These are phyloP conservation scores for Plumapathes pennacea DNA, from an alignment of 92 coral and sea anemone genomes.

Conservation along the genomic window DNA sequence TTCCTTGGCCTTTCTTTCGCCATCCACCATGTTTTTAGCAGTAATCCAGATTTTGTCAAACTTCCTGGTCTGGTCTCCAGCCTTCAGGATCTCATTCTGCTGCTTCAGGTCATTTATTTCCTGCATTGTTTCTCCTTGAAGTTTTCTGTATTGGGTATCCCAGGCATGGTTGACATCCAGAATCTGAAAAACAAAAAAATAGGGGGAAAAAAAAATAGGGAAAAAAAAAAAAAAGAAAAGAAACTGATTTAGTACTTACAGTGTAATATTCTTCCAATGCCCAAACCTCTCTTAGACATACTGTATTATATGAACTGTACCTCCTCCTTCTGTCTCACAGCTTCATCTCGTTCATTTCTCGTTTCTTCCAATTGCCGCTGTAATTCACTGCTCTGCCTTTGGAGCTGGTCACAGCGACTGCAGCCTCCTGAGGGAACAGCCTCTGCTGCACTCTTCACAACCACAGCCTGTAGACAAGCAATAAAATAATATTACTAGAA, in stretches of 20 bases:
- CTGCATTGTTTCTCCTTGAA: constrained; percentile 42
- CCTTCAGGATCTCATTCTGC: constrained; percentile 47
- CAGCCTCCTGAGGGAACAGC: not conserved
- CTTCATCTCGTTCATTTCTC: constrained; percentile 60
- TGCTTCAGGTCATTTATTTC: constrained; percentile 64
- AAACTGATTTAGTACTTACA: not conserved
- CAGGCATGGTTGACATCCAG: constrained; percentile 83
- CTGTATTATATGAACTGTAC: constrained; percentile 13
- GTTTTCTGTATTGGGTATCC: constrained; percentile 79
- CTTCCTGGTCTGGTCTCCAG: constrained; percentile 28
- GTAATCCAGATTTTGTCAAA: constrained; percentile 40
- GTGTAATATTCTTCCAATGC: not conserved
- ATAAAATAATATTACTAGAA: no score
- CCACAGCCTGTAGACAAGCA: not conserved
- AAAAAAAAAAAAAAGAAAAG: not conserved
- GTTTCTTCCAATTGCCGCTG: constrained; percentile 18
- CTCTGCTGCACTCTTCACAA: not conserved
- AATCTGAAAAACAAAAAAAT: constrained; percentile 27
- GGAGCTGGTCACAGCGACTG: constrained; percentile 10
- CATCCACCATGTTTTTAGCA: constrained; percentile 36
- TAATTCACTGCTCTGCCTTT: constrained; percentile 12
- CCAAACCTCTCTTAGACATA: not conserved
- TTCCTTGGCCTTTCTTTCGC: constrained; percentile 38
- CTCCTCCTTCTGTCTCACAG: constrained; percentile 75
- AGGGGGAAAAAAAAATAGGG: not conserved